phyloP scores from a whole-genome alignment of 2,888 invertebrate genomes.

The Lasioglossum calceatum region DNA sequence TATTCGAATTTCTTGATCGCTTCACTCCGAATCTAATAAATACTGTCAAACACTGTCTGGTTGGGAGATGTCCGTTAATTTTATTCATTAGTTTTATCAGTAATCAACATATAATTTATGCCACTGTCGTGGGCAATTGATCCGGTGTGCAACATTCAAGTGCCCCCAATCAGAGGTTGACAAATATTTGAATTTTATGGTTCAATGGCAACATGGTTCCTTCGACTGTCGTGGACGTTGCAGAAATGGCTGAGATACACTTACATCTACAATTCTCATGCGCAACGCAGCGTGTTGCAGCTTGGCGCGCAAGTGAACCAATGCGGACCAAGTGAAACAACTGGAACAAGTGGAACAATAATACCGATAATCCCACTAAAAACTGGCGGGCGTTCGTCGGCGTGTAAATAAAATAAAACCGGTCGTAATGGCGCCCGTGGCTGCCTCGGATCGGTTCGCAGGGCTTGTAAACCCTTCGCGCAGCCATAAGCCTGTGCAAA shows the following conservation, averaged over 20 bases:
- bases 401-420: constrained; percentile 16
- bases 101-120: neutral
- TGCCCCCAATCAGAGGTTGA: too few species aligned
- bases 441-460: neutral
- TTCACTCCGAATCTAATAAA: neutral
- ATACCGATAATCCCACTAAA: neutral
- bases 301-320: neutral
- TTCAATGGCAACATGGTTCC: too few species aligned
- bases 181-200: too few species aligned
- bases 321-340: neutral
- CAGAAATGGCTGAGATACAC: neutral
- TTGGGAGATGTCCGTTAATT: neutral
- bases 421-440: constrained; percentile 5
- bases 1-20: neutral
- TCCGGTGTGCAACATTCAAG: neutral
- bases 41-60: neutral
- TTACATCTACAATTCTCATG: neutral
- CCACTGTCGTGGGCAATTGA: neutral
- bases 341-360: neutral
- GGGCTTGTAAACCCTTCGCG: constrained; percentile 21
- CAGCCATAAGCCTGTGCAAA: constrained; percentile 46
- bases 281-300: neutral
- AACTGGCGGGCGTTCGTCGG: neutral
- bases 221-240: neutral
- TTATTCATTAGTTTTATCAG: neutral